Base-by-base conservation (phyloP, 2,888 invertebrate species). In the Tridacna gigas region DNA sequence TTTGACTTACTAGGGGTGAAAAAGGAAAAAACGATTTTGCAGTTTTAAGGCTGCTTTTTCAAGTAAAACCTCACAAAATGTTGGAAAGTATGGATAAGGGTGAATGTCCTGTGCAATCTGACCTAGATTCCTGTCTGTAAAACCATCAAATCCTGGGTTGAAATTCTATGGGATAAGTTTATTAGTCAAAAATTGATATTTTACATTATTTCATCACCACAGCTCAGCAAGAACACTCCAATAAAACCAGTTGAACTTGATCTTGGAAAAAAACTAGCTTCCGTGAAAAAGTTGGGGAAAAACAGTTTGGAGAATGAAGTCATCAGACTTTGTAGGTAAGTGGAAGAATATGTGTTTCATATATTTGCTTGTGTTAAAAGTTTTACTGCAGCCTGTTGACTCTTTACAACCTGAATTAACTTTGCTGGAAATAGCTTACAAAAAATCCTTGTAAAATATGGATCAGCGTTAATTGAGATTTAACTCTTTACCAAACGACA, bases 301-400 rank as follows among this genome's bases (percentile, higher is more conserved):
- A 79, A 77, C 83, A 82, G 83, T 22, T 69, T 87, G n/a, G 81
- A 87, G 61, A 81, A 73, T 48, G 87, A 87, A 71, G 28, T 83
- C 47, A 80, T 87, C 56, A 81, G 75, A 60, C 77, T 85, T 9
- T 85, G 85, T 75, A 83, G 87, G 87, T 84, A 66, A 45, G 67
- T 61, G n/a, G 18, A 13, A 25, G 20, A n/a, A 37, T 71, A 47
- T 37, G 22, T 20, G 56, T 56, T 3, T n/a, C 4, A 3, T 20
- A 20, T 9, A 18, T 1, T 56, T 56, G 2, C 9, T 13, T 13
- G 51, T 51, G 51, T 13, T 51, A 13, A n/a, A n/a, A n/a, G n/a
- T n/a, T n/a, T n/a, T n/a, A n/a, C n/a, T n/a, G n/a, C n/a, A 61
- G 9, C 18, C 22, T 15, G 12, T 61, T 61, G 9, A 61, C n/a